Evolutionary conservation across 2,888 invertebrate species (phyloP), one percentile per base, ranked within the genome.

Genomic region (Smittia sp.): DNA sequence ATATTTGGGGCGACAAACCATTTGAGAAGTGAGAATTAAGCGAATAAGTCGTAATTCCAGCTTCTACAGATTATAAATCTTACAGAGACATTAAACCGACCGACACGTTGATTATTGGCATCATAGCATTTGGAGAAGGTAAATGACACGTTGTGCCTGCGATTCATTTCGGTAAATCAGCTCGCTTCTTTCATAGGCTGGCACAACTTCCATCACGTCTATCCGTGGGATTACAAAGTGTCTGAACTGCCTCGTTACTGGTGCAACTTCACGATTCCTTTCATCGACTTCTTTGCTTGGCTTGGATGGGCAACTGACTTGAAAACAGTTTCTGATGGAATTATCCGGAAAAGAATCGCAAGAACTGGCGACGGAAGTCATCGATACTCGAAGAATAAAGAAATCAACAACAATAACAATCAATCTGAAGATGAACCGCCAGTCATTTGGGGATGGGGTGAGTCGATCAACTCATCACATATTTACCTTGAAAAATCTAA

Each of bases 161-260:
- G 3, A 32, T 32, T 32, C 32, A 32, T 9, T 3, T 32, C 32
- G 3, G 32, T 46, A n/a, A 46, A 6, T 15, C n/a, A 11, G 2
- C 46, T 46, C n/a, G 11, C n/a, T 15, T 46, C n/a, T 46, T 32
- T 38, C 66, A 66, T 39, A 46, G 46, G 69, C 20, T 69, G 69
- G 69, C 69, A 69, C 52, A 69, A 69, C 15, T 69, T 27, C n/a
- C 69, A 69, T 78, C 91, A 91, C 79, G 87, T 87, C 0, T 91
- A 91, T 78, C 91, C 91, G 1, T 89, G 87, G 81, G 87, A 87
- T 78, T 87, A 86, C 79, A 85, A 86, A 76, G 86, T 86, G 0
- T 84, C 85, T 1, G 86, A 87, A 54, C 25, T 1, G 76, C 84
- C 85, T 69, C 86, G 85, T 73, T 83, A 85, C 69, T 76, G 80